Base-by-base conservation (phyloP, 2,797 vertebrate genomes). In the Chlorospingus semifuscus region DNA sequence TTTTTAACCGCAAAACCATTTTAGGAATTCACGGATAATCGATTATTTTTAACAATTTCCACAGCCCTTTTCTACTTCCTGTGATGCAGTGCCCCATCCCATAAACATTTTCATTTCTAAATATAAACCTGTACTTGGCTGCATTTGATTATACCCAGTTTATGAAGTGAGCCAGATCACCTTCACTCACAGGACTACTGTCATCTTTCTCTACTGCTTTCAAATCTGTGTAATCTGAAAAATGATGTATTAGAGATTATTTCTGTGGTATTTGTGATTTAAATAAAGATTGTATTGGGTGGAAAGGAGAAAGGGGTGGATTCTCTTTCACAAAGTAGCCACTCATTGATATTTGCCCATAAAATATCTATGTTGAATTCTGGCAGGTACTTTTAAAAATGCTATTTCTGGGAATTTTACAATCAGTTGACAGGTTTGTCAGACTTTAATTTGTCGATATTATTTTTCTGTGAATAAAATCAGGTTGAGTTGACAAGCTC, bases 171-270 rank as follows among this genome's bases (percentile, higher is more conserved):
- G 18, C 15, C 44, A 60, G 52, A 46, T 65, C 63, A 70, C 47
- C 26, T 61, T 89, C 37, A 42, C 1, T 3, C 30, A 32, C 0
- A 1, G 57, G 10, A 42, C 19, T 39, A 41, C 32, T n/a, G 8
- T 74, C 52, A 53, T 76, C 52, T 90, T 46, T 76, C 56, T 90
- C 50, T 49, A 70, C 17, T 24, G 3, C 30, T 80, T 76, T 37
- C 17, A 21, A 20, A 49, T 21, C 46, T 59, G 11, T 78, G 34
- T 46, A 30, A 37, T 53, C 72, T 42, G 23, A 81, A 89, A 94
- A 94, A 77, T 19, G 8, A 74, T 19, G 12, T 60, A 79, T 78
- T 60, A 78, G 27, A 10, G 47, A 15, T 23, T 0, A 4, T 69
- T 79, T 63, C 66, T 36, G 17, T 32, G 29, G 9, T n/a, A 26